Evolutionary conservation across 2,797 vertebrate species (phyloP).

Genomic region (Melanotaenia boesemani): DNA sequence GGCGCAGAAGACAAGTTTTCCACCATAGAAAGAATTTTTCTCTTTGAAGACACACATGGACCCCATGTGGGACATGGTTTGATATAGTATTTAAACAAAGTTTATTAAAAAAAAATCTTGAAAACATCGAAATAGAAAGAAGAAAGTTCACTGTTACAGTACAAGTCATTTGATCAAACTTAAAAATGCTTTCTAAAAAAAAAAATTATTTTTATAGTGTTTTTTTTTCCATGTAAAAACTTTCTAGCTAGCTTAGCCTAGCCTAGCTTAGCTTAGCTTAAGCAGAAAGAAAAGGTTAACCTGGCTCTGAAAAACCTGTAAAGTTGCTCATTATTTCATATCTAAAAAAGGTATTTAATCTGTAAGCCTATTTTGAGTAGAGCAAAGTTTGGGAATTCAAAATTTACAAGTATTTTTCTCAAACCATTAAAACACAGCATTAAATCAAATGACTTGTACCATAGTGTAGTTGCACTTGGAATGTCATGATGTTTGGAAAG

Average conservation of each 20-base stretch:
- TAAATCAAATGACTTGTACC: slow-evolving; percentile 35
- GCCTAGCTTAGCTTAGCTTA: background rate
- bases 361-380: background rate
- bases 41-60: background rate
- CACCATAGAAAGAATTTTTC: background rate
- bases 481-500: background rate
- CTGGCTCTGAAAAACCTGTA: background rate
- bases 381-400: too few species aligned
- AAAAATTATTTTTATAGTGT: too few species aligned
- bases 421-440: background rate
- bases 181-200: background rate
- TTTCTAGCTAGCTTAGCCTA: background rate
- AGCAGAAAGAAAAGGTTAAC: background rate
- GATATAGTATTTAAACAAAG: background rate
- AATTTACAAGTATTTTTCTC: background rate
- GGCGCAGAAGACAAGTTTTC: background rate
- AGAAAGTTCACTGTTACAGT: slow-evolving; percentile 1
- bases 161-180: slow-evolving; percentile 40
- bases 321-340: background rate
- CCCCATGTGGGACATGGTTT: background rate
- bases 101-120: background rate
- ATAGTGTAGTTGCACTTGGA: slow-evolving; percentile 45
- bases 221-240: background rate
- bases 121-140: background rate
- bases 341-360: background rate